Conservation (phyloP, 2,113 vertebrate species). For the Xenopus tropicalis region UCB_Xtro_10.0 CM004450.2:107374001-107374500, state of each 20-base stretch:
- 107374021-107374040: too few relatives aligned
- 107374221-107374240: neutral
- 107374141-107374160: conserved; percentile 24
- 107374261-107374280: neutral
- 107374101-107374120: neutral
- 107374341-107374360: conserved; percentile 5
- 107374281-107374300: too few relatives aligned
- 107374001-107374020: too few relatives aligned
- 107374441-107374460: conserved; percentile 33
- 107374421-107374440: conserved; percentile 18
- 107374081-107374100: neutral
- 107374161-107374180: conserved; percentile 23
- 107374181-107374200: conserved; percentile 5
- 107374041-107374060: too few relatives aligned
- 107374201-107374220: conserved; percentile 1
- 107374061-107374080: conserved; percentile 10
- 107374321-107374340: neutral
- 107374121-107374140: conserved; percentile 6
- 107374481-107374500: conserved; percentile 21
- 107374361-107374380: conserved; percentile 12
- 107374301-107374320: neutral
- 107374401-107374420: conserved; percentile 38
- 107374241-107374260: neutral
- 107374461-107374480: conserved; percentile 30
- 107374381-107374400: conserved; percentile 20